A percentile compares a stretch with the other conserved stretches of the same genome.
Evolutionary conservation across 2,113 vertebrate genomes (phyloP).

Genomic region (Pelusios castaneus): DNA sequence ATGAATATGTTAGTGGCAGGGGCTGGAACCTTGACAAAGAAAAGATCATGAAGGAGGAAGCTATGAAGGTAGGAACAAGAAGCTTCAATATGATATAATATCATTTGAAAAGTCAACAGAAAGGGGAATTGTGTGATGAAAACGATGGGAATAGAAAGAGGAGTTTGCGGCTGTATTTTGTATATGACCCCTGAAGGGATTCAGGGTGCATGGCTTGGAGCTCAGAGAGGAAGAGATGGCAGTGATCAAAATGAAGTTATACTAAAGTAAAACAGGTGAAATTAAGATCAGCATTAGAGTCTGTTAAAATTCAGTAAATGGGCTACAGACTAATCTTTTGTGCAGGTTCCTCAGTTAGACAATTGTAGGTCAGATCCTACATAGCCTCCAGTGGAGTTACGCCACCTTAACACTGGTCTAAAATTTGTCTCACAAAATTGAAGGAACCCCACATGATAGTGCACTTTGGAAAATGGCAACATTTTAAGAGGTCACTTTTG

Average conservation of each 20-base stretch:
- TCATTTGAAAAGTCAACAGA: neutral
- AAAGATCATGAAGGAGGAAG: neutral
- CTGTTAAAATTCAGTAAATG: neutral
- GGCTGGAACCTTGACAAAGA: too few species aligned
- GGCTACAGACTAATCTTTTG: neutral
- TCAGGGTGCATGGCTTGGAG: neutral
- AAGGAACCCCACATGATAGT: neutral
- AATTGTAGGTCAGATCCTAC: neutral
- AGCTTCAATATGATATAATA: too few species aligned
- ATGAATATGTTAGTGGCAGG: too few species aligned
- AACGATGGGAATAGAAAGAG: neutral
- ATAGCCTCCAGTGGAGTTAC: too few species aligned
- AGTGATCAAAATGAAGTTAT: neutral
- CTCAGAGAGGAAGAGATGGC: neutral
- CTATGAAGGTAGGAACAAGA: neutral
- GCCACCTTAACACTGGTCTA: too few species aligned
- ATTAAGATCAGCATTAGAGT: neutral
- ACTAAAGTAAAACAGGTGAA: neutral
- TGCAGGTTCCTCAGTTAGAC: neutral
- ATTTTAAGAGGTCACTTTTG: neutral
- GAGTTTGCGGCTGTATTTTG: neutral
- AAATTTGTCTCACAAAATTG: neutral
- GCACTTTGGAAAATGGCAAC: neutral
- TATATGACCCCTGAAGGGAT: too few species aligned
- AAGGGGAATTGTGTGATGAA: neutral